Percentiles rank a stretch among this genome's conserved stretches.
Conservation (phyloP, 2,797 vertebrate species). For the Malurus leucopterus region DNA sequence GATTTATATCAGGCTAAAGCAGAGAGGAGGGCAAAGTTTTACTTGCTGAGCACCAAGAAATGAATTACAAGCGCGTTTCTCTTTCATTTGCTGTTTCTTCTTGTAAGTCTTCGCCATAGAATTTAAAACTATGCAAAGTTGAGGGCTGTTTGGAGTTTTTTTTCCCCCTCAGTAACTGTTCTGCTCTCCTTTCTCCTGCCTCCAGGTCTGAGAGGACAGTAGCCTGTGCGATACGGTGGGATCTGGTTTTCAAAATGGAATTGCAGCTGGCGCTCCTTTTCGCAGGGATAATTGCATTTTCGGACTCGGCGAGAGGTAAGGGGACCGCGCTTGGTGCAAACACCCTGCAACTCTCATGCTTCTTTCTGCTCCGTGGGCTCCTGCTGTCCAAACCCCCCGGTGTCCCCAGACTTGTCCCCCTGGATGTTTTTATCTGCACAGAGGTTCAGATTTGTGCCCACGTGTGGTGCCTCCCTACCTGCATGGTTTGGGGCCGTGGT, state of each 20-base stretch:
- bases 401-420: not conserved
- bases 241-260: slow-evolving; percentile 65
- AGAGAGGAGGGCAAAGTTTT: slow-evolving; percentile 49
- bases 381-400: accelerated
- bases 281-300: slow-evolving; percentile 62
- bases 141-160: not conserved
- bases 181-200: not conserved
- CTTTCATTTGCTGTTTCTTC: not conserved
- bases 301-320: slow-evolving; percentile 73
- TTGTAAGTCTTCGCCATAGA: not conserved
- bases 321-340: accelerated
- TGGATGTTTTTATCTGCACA: not conserved
- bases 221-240: not conserved
- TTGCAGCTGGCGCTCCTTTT: slow-evolving; percentile 66
- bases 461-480: not conserved
- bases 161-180: not conserved
- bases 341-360: not conserved
- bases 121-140: not conserved
- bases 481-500: accelerated
- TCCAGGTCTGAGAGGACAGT: slow-evolving; percentile 44
- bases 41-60: not conserved
- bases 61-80: not conserved
- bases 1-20: slow-evolving; percentile 39
- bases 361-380: not conserved
- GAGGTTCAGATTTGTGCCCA: not conserved